phyloP scores from a whole-genome alignment of 2,797 vertebrate species.

The Toxotes lorentzi region DNA sequence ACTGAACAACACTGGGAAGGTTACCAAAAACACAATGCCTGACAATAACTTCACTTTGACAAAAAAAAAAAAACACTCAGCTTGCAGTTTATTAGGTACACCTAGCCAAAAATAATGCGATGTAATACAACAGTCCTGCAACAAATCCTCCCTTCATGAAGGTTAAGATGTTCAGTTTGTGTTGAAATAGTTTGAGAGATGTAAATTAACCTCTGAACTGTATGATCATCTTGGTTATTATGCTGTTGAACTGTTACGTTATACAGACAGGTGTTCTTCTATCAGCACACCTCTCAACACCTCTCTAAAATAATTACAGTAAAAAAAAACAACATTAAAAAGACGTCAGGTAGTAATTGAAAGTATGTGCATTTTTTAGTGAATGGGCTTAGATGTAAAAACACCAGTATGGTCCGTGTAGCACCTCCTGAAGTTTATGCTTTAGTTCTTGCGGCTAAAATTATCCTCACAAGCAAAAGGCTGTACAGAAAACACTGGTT shows the following conservation, averaged over 20 bases:
- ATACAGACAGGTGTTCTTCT: background rate
- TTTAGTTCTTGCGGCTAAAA: background rate
- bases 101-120: background rate
- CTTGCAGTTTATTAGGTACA: background rate
- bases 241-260: background rate
- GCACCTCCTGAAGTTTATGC: background rate
- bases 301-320: background rate
- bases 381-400: background rate
- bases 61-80: background rate
- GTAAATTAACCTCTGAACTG: background rate
- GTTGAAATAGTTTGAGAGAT: background rate
- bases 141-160: background rate
- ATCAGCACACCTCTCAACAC: background rate
- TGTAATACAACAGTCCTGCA: too few relatives aligned
- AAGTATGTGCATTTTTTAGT: background rate
- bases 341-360: background rate
- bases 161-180: background rate
- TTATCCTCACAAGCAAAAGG: background rate
- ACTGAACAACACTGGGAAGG: background rate
- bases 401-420: background rate
- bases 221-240: background rate
- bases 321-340: background rate
- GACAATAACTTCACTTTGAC: background rate
- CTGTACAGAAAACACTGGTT: conserved; percentile 61
- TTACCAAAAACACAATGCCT: background rate